Percentiles rank a stretch among this genome's conserved stretches.
Conservation (phyloP, 2,888 invertebrate genomes). For the Lacanobia wlatinum region DNA sequence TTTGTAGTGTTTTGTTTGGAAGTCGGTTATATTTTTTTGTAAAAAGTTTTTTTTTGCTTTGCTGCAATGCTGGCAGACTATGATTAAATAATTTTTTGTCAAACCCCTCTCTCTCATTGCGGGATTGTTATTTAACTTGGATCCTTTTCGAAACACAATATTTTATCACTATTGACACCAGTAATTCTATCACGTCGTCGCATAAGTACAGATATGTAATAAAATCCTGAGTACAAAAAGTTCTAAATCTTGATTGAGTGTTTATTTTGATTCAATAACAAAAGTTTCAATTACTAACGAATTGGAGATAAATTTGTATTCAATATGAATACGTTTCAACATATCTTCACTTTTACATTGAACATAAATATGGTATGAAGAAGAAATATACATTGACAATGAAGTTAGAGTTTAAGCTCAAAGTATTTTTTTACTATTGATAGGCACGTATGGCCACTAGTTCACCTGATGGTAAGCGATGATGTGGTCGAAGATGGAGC, state of each 20-base stretch:
- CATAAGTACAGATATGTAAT: background rate
- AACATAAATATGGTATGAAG: too few relatives aligned
- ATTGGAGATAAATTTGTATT: background rate
- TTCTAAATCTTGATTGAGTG: background rate
- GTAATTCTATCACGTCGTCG: background rate
- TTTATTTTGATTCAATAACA: slow-evolving; percentile 8
- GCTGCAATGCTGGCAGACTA: too few relatives aligned
- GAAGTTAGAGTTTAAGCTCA: too few relatives aligned
- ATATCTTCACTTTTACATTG: background rate
- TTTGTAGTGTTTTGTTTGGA: too few relatives aligned
- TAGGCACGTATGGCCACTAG: too few relatives aligned
- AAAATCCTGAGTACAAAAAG: background rate
- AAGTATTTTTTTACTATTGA: too few relatives aligned
- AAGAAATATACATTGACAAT: background rate
- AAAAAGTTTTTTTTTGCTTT: too few relatives aligned
- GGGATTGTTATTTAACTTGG: background rate
- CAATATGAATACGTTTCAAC: background rate
- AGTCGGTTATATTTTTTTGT: too few relatives aligned
- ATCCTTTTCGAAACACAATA: background rate
- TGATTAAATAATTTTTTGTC: background rate
- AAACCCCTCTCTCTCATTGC: background rate
- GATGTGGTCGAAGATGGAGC: too few relatives aligned
- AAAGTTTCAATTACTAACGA: slow-evolving; percentile 9
- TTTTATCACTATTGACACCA: background rate
- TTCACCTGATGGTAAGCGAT: too few relatives aligned